Percentiles rank a stretch among this genome's conserved stretches.
Conservation (phyloP, 2,797 vertebrate species). For the Peromyscus aztecus region DNA sequence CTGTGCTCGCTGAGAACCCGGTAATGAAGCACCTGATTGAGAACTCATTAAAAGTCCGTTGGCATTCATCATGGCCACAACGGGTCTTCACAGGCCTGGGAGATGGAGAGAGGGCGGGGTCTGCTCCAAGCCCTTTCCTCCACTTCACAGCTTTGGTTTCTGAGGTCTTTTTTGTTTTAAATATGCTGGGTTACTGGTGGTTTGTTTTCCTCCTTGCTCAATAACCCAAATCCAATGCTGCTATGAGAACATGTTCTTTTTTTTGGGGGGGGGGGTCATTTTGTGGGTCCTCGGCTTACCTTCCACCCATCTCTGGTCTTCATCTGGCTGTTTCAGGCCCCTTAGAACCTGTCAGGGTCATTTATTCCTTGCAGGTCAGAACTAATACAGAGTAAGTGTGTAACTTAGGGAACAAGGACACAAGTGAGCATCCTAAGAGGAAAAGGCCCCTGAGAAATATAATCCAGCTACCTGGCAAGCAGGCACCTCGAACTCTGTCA, state of each 20-base stretch:
- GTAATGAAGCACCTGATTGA: slow-evolving; percentile 79
- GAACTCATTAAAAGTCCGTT: slow-evolving; percentile 82
- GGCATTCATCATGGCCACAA: slow-evolving; percentile 64
- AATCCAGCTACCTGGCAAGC: too few relatives aligned
- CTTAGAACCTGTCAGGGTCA: background rate
- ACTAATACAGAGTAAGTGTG: background rate
- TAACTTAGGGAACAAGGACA: background rate
- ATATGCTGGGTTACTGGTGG: background rate
- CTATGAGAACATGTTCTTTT: background rate
- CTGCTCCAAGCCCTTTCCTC: background rate
- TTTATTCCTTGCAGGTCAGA: background rate
- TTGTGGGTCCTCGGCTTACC: background rate
- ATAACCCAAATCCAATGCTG: background rate
- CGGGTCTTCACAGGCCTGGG: background rate
- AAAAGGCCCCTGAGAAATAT: background rate
- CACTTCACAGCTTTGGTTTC: background rate
- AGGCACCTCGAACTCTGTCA: background rate
- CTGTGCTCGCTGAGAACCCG: slow-evolving; percentile 60
- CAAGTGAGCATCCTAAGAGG: background rate
- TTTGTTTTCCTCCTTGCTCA: background rate
- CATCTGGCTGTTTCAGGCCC: background rate
- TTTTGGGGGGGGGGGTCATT: background rate
- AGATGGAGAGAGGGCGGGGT: background rate
- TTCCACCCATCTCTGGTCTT: background rate
- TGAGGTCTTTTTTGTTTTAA: background rate